A percentile compares a stretch with the other conserved stretches of the same genome.
These are phyloP conservation scores for Empidonax alnorum DNA, from an alignment of 2,113 vertebrate species.

Conservation along the genomic window DNA sequence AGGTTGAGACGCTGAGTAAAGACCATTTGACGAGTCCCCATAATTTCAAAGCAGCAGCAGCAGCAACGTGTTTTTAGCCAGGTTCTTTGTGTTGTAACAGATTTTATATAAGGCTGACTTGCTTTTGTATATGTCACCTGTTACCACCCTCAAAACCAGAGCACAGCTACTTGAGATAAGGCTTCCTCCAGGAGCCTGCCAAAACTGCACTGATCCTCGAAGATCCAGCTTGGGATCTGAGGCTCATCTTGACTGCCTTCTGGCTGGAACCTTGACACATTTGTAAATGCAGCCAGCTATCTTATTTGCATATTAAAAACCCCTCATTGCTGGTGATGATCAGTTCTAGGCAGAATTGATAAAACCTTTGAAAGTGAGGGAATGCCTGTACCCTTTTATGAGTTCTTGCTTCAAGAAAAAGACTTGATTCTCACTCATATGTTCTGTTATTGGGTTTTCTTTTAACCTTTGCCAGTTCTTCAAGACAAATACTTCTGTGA, in stretches of 20 bases:
- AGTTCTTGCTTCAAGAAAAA: not conserved
- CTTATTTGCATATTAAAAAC: not conserved
- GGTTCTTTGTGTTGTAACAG: not conserved
- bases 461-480: not conserved
- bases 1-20: not conserved
- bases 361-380: constrained; percentile 25
- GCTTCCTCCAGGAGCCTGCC: not conserved
- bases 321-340: not conserved
- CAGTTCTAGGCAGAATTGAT: not conserved
- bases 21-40: not conserved
- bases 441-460: not conserved
- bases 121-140: not conserved
- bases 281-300: not conserved
- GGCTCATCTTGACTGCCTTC: not conserved
- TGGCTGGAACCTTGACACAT: not conserved
- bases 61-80: not conserved
- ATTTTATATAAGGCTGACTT: not conserved
- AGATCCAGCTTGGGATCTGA: not conserved
- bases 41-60: not conserved
- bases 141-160: not conserved
- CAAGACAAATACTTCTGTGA: not conserved
- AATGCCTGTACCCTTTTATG: not conserved
- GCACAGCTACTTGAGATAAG: not conserved
- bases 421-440: not conserved
- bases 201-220: not conserved